Evolutionary conservation across 2,113 vertebrate species (phyloP).

Genomic region (Phaethornis superciliosus): DNA sequence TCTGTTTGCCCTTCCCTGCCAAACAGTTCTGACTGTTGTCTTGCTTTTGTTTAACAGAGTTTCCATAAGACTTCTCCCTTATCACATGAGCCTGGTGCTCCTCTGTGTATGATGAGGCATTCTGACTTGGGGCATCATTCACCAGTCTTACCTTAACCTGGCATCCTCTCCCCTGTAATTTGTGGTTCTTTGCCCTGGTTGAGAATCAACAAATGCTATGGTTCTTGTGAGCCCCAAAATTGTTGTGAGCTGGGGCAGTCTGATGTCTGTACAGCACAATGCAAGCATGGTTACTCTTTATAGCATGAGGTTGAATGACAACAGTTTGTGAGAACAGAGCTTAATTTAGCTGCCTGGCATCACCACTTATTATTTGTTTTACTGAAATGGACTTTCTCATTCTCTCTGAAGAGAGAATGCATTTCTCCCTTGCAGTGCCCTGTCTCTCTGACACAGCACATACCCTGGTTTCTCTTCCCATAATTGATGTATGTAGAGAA

Average conservation of each 20-base stretch:
- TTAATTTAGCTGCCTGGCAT: neutral
- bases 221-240: neutral
- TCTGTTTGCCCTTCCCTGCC: neutral
- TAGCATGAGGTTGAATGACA: neutral
- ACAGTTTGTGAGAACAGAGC: neutral
- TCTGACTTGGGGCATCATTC: neutral
- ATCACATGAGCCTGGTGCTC: neutral
- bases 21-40: neutral
- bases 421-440: neutral
- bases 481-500: neutral
- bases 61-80: neutral
- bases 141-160: neutral
- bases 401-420: neutral
- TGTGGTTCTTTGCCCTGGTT: neutral
- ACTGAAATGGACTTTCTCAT: neutral
- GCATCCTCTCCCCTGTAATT: neutral
- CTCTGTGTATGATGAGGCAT: neutral
- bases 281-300: neutral
- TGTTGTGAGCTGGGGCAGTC: neutral
- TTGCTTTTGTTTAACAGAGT: neutral
- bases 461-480: neutral
- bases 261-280: neutral
- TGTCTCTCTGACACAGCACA: too few relatives aligned
- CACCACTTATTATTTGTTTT: neutral
- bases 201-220: neutral